Evolutionary conservation across 2,888 invertebrate species (phyloP).

Genomic region (Chirona hameri): DNA sequence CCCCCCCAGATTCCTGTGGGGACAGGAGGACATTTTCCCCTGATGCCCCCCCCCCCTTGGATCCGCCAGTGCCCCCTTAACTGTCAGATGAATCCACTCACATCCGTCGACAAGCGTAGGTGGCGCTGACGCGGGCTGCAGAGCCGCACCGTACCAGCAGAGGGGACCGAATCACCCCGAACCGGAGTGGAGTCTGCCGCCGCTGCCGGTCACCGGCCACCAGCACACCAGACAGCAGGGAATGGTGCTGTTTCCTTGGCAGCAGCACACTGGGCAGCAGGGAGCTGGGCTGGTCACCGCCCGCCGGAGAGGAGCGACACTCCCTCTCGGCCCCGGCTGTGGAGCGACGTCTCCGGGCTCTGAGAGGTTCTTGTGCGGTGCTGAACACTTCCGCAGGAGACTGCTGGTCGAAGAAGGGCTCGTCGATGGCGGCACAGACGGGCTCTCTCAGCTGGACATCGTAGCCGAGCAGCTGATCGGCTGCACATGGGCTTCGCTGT

Average conservation of each 20-base stretch:
- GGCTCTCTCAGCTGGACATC: neutral
- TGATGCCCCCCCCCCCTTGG: too few relatives aligned
- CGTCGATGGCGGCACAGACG: neutral
- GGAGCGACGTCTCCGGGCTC: too few relatives aligned
- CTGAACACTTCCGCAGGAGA: neutral
- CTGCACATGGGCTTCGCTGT: neutral
- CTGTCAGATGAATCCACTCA: neutral
- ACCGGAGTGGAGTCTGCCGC: neutral
- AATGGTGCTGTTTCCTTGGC: too few relatives aligned
- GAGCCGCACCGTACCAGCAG: constrained; percentile 8
- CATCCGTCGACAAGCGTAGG: neutral
- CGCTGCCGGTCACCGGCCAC: neutral
- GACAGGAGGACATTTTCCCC: too few relatives aligned
- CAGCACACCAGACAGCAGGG: too few relatives aligned
- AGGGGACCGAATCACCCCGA: neutral
- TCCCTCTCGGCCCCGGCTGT: too few relatives aligned
- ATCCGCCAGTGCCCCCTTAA: too few relatives aligned
- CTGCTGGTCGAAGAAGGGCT: neutral
- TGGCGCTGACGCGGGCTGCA: neutral
- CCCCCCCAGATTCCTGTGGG: too few relatives aligned
- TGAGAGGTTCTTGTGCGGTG: too few relatives aligned
- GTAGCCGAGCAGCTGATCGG: neutral
- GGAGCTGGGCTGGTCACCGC: too few relatives aligned
- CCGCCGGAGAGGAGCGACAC: too few relatives aligned
- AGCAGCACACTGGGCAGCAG: too few relatives aligned